These are phyloP conservation scores for Agrotis clavis DNA, from an alignment of 2,888 invertebrate genomes.

Conservation along the genomic window DNA sequence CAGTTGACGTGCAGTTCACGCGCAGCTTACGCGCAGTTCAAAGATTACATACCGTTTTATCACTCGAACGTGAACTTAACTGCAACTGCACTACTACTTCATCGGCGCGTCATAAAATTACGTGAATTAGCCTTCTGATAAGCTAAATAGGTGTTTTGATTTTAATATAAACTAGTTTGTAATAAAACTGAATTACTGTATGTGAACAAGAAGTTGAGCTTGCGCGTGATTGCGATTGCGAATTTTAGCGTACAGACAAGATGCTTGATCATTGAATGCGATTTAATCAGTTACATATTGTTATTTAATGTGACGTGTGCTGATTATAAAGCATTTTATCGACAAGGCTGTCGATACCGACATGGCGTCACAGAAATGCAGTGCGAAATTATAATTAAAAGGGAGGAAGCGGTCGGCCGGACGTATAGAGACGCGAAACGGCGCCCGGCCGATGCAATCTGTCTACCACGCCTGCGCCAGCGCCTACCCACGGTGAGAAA, in stretches of 20 bases:
- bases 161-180: slow-evolving; percentile 45
- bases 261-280: slow-evolving; percentile 38
- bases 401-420: slow-evolving; percentile 87
- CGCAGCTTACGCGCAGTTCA: too few species aligned
- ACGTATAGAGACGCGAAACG: slow-evolving; percentile 79
- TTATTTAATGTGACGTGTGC: slow-evolving; percentile 59
- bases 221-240: slow-evolving; percentile 29
- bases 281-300: slow-evolving; percentile 62
- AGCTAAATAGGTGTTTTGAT: slow-evolving; percentile 49
- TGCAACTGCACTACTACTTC: too few species aligned
- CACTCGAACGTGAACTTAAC: too few species aligned
- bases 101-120: too few species aligned
- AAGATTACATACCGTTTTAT: too few species aligned
- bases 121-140: too few species aligned
- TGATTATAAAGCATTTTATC: slow-evolving; percentile 64
- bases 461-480: slow-evolving; percentile 71
- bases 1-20: too few species aligned
- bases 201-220: slow-evolving; percentile 35
- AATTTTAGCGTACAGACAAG: slow-evolving; percentile 41
- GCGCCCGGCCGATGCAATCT: slow-evolving; percentile 86
- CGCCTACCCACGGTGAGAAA: slow-evolving; percentile 80
- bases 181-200: slow-evolving; percentile 36
- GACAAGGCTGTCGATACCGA: slow-evolving; percentile 62
- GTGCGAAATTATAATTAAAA: slow-evolving; percentile 86
- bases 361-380: slow-evolving; percentile 74